Evolutionary conservation across 2,888 invertebrate genomes (phyloP).

Genomic region (Nasonia oneida): DNA sequence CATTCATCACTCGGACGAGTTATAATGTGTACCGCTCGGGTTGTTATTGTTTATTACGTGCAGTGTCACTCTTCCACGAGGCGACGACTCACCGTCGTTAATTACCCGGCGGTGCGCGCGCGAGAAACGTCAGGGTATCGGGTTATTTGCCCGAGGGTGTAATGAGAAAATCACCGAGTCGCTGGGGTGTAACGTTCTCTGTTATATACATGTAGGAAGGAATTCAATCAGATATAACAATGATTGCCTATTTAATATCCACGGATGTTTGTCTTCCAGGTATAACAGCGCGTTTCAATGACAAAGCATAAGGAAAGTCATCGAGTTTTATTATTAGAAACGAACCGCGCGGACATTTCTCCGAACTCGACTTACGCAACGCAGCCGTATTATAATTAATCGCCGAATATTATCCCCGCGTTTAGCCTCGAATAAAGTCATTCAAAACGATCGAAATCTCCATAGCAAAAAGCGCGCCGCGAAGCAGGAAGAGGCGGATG

Average conservation of each 20-base stretch:
- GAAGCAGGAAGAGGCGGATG: conserved; percentile 2
- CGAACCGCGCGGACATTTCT: background rate
- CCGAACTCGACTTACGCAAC: background rate
- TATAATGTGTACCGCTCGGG: background rate
- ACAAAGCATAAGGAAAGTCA: background rate
- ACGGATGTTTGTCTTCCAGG: background rate
- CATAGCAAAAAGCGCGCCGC: background rate
- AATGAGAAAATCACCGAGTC: background rate
- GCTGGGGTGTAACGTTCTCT: background rate
- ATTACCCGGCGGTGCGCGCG: background rate
- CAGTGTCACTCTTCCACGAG: background rate
- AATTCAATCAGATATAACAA: too few relatives aligned
- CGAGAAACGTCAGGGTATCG: background rate
- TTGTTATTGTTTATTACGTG: conserved; percentile 10
- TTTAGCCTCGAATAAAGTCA: background rate
- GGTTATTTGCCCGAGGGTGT: background rate
- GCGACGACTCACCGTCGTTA: background rate
- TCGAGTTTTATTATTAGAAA: conserved; percentile 1
- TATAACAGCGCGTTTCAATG: background rate
- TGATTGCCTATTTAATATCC: background rate
- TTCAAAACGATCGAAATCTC: background rate
- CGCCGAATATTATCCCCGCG: background rate
- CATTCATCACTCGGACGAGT: conserved; percentile 2
- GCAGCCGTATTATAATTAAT: background rate
- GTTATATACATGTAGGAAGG: background rate